phyloP scores from a whole-genome alignment of 2,797 vertebrate species.

The Pseudochaenichthys georgianus region DNA sequence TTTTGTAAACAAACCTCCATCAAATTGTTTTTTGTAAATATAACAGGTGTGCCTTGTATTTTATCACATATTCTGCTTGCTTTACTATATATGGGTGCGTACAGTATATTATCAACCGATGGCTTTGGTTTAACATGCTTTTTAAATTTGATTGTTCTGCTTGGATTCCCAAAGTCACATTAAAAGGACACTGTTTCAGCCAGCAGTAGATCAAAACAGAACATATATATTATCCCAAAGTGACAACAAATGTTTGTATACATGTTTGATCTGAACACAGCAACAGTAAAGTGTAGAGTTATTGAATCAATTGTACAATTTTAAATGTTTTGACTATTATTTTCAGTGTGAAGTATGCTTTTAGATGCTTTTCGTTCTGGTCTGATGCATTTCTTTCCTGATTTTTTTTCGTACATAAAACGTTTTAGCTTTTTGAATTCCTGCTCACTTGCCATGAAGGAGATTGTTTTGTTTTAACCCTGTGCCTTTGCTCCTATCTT shows the following conservation, averaged over 20 bases:
- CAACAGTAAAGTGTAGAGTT: slow-evolving; percentile 10
- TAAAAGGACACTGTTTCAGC: slow-evolving; percentile 11
- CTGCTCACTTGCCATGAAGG: slow-evolving; percentile 4
- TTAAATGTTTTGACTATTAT: slow-evolving; percentile 7
- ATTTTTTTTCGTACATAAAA: background rate
- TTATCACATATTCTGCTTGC: slow-evolving; percentile 42
- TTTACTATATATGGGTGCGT: slow-evolving; percentile 33
- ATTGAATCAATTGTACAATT: slow-evolving; percentile 36
- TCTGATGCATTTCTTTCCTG: slow-evolving; percentile 16
- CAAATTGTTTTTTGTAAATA: slow-evolving; percentile 73
- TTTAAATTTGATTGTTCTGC: slow-evolving; percentile 6
- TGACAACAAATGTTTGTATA: slow-evolving; percentile 13
- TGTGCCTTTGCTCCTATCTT: slow-evolving; percentile 45
- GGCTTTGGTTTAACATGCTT: slow-evolving; percentile 6
- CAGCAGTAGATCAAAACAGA: slow-evolving; percentile 11
- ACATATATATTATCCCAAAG: slow-evolving; percentile 19
- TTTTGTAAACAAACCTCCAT: slow-evolving; percentile 29
- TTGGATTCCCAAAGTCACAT: background rate
- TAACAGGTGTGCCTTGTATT: slow-evolving; percentile 37
- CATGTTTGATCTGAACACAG: slow-evolving; percentile 19
- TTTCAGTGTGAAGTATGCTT: slow-evolving; percentile 18
- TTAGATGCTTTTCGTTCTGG: background rate
- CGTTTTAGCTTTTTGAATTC: slow-evolving; percentile 12
- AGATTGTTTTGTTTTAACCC: slow-evolving; percentile 24
- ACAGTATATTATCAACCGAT: slow-evolving; percentile 19